These are phyloP conservation scores for Bombyx huttoni DNA, from an alignment of 2,888 invertebrate species.

Conservation along the genomic window DNA sequence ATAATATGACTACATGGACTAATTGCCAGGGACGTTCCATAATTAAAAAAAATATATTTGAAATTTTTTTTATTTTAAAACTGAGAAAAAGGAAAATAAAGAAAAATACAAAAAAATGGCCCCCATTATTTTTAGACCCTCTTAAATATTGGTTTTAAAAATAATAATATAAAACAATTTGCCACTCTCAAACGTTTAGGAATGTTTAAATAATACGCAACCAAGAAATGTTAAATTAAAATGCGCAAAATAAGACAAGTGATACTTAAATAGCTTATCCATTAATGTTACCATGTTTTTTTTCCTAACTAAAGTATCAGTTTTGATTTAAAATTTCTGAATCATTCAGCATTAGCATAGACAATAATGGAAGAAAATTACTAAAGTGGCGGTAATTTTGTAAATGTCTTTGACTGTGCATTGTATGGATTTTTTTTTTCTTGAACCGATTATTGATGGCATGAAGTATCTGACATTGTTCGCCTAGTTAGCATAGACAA, in stretches of 20 bases:
- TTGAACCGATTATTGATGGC: no score
- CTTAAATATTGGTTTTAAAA: conserved; percentile 1
- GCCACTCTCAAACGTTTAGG: not conserved
- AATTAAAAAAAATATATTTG: conserved; percentile 12
- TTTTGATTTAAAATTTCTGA: no score
- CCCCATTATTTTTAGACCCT: not conserved
- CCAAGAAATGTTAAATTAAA: not conserved
- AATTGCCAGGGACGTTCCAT: not conserved
- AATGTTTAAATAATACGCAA: not conserved
- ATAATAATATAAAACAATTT: not conserved
- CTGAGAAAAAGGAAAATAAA: conserved; percentile 8
- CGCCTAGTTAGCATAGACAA: no score
- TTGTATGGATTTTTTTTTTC: no score
- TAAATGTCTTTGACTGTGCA: no score
- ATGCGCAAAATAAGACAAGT: not conserved
- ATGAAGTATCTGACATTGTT: no score
- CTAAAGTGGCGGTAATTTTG: no score
- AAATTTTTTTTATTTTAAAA: conserved; percentile 24
- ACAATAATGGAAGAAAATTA: no score
- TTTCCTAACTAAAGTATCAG: no score
- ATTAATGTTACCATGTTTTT: no score
- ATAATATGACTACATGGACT: no score
- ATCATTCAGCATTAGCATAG: no score
- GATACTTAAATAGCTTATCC: not conserved
- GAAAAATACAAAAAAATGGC: conserved; percentile 13